Conservation (phyloP, 2,888 invertebrate genomes). For the Mesopsocus fuscifrons region DNA sequence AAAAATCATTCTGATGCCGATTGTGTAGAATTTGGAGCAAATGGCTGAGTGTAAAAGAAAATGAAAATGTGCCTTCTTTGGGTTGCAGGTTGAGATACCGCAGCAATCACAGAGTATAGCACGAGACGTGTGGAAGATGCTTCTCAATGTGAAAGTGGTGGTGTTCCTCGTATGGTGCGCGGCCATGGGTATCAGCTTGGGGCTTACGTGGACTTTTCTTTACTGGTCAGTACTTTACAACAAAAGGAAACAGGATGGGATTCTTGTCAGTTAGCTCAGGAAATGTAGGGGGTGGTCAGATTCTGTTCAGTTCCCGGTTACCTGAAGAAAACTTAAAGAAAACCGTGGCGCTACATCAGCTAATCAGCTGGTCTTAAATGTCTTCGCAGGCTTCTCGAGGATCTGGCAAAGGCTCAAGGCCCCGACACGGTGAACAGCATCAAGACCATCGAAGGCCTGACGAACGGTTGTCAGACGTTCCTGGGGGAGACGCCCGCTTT, state of each 20-base stretch:
- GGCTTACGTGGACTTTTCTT: conserved; percentile 14
- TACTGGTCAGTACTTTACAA: too few relatives aligned
- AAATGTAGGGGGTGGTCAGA: too few relatives aligned
- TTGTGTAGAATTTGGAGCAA: neutral
- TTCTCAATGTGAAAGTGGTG: conserved; percentile 10
- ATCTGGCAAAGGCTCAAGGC: conserved; percentile 33
- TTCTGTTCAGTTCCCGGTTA: too few relatives aligned
- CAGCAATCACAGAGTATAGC: neutral
- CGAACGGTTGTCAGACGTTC: conserved; percentile 60
- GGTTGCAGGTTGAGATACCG: neutral
- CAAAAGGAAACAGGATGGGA: too few relatives aligned
- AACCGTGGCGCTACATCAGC: too few relatives aligned
- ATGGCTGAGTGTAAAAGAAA: neutral
- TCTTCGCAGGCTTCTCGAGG: conserved; percentile 32
- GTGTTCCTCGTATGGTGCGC: conserved; percentile 14
- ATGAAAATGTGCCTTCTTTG: too few relatives aligned
- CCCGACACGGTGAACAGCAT: conserved; percentile 31
- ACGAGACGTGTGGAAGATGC: neutral
- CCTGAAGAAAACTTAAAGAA: too few relatives aligned
- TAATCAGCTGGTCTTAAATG: too few relatives aligned
- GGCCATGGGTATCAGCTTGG: conserved; percentile 13
- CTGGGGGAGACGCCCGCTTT: conserved; percentile 74
- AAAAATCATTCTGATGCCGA: too few relatives aligned
- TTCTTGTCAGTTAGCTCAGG: too few relatives aligned
- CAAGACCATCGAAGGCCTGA: conserved; percentile 58